Base-by-base conservation (phyloP, 2,113 vertebrate species). In the Nyctibius bracteatus region DNA sequence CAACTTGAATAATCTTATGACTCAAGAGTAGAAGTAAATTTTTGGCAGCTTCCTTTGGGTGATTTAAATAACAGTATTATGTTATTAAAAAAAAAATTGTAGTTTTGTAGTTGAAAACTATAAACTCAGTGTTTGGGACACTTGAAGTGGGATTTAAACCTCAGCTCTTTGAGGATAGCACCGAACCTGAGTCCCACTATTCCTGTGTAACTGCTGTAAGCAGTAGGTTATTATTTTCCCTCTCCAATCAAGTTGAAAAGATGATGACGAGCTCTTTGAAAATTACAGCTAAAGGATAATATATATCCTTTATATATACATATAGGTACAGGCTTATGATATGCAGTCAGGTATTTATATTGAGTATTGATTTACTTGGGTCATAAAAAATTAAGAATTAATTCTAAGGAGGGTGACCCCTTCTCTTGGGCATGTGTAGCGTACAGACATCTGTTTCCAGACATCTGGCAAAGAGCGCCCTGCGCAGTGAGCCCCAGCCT, bases 281-380 rank as follows among this genome's bases (percentile, higher is more conserved):
- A 81, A 51, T 77, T 3, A 27, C 10, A 41, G 25, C 35, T 84
- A 12, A 68, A 49, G n/a, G 31, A 6, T 7, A 55, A 12, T 33
- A 9, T n/a, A 10, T 46, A n/a, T n/a, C n/a, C n/a, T n/a, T n/a
- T n/a, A n/a, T n/a, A n/a, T n/a, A n/a, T n/a, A n/a, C n/a, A n/a
- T n/a, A n/a, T n/a, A n/a, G 1, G 5, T 55, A 4, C 28, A 65
- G 59, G 35, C 20, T 87, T 65, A 31, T 43, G 41, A 43, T 57
- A 9, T 0, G 10, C n/a, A 47, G 1, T 62, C 39, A 27, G 0
- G 0, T 49, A 3, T 80, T 39, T 58, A 4, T 74, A n/a, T 86
- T 84, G n/a, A 14, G 8, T 44, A 14, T n/a, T 27, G 52, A 49
- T 80, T 67, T 58, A 62, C 31, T 6, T 39, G 59, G 6, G 23